Evolutionary conservation across 1,140 invertebrate species (phyloP), one percentile per base, ranked within the genome.

Genomic region (Myzus persicae): DNA sequence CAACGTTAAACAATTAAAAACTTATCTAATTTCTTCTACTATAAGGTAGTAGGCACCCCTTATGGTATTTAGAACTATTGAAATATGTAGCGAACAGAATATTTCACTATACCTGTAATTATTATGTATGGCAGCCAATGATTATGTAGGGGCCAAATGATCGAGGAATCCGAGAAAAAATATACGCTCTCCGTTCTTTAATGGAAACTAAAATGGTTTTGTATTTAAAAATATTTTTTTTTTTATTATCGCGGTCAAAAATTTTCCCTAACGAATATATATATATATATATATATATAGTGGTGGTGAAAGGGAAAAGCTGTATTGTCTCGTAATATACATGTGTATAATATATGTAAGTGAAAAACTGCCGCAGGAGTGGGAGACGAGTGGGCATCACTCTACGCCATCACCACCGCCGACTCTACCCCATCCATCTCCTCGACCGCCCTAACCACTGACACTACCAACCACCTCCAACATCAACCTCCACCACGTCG

Each of bases 201-300:
- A 14, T 31, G 11, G 82, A 84, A 42, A 84, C 40, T n/a, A 76
- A 76, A 76, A 76, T 4, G 82, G 82, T 84, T 84, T 84, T 42
- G 9, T 26, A 26, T 84, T 87, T n/a, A 46, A 87, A 48, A 48
- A 87, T 87, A 36, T n/a, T 36, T 87, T 26, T 87, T n/a, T 44
- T 48, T 22, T 36, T 87, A 87, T 87, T 87, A 89, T 24, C 46
- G 87, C n/a, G 44, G 87, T 89, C 87, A 89, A 89, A 89, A 3
- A 51, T 89, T 89, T 89, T 89, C 24, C 24, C 46, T 4, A 24
- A 38, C 20, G n/a, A 46, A 89, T 51, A 36, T 38, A 51, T 14
- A 48, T 7, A 36, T 24, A 36, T n/a, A 88, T 22, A 88, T 48
- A 36, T 36, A 46, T 9, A 36, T 1, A 24, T 2, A n/a, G n/a